Base-by-base conservation (phyloP, 2,888 invertebrate species). In the Alitta virens region DNA sequence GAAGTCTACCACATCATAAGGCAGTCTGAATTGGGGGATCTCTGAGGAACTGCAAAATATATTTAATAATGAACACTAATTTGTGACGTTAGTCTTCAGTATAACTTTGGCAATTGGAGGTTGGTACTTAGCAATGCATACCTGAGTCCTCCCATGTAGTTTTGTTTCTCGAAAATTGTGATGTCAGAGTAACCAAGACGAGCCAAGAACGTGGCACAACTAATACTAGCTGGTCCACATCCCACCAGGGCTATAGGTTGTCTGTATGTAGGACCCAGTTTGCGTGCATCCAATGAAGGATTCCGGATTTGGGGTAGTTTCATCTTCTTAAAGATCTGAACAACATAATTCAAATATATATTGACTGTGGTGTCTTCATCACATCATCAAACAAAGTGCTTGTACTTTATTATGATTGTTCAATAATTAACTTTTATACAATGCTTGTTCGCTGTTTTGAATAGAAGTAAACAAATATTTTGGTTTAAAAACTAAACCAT, bases 21-120 rank as follows among this genome's bases (percentile, higher is more conserved):
- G 98, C 26, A 99, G 85, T 49, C 99, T 91, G 81, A 94, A 99
- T 79, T 98, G 96, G 0, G 98, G 98, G 71, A 98, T 98, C 84
- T 99, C 98, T 0, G 94, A 87, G 0, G 95, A 89, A 78, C 97
- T 96, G 78, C 43, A 18, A 25, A 23, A 46, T 3, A 46, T 12
- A 33, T 33, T 7, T 7, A 33, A 33, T 33, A 33, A 7, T 12
- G n/a, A n/a, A 33, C 33, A 33, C 33, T 12, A 12, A 33, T n/a
- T n/a, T n/a, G n/a, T n/a, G n/a, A n/a, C n/a, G n/a, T n/a, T n/a
- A n/a, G n/a, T n/a, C n/a, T n/a, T n/a, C n/a, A n/a, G n/a, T n/a
- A n/a, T n/a, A n/a, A n/a, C n/a, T n/a, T n/a, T n/a, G n/a, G n/a
- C n/a, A n/a, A n/a, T n/a, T n/a, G n/a, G n/a, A n/a, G n/a, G n/a